These are phyloP conservation scores for Strigamia maritima DNA, from an alignment of 2,888 invertebrate genomes.

Conservation along the genomic window DNA sequence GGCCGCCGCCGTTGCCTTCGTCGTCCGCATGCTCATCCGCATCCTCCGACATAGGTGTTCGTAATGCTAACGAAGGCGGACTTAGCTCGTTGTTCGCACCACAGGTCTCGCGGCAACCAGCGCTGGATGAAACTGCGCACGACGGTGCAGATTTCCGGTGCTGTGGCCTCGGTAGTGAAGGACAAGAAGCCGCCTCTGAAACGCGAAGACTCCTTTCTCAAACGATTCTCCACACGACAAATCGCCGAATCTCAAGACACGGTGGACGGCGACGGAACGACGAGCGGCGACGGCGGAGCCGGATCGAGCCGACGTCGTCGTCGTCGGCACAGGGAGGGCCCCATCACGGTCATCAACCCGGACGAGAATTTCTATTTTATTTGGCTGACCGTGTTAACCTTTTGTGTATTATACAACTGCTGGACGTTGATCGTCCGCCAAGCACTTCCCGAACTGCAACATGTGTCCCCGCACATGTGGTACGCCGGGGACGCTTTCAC, in stretches of 20 bases:
- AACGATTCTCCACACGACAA: slow-evolving; percentile 88
- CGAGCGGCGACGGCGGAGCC: background rate
- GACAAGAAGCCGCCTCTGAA: slow-evolving; percentile 80
- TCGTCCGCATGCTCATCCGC: background rate
- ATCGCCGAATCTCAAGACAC: slow-evolving; percentile 74
- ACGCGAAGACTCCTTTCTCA: slow-evolving; percentile 87
- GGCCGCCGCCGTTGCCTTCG: background rate
- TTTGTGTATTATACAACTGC: slow-evolving; percentile 87
- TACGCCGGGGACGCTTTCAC: slow-evolving; percentile 76
- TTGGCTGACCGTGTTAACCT: slow-evolving; percentile 85
- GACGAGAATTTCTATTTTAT: slow-evolving; percentile 95
- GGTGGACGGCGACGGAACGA: slow-evolving; percentile 50
- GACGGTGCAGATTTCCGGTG: slow-evolving; percentile 86
- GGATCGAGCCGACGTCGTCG: slow-evolving; percentile 53
- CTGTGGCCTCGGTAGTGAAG: slow-evolving; percentile 67
- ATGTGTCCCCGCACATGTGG: slow-evolving; percentile 72
- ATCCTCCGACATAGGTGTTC: background rate
- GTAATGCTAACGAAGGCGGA: background rate
- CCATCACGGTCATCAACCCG: slow-evolving; percentile 83
- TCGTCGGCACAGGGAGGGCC: slow-evolving; percentile 61
- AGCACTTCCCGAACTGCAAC: slow-evolving; percentile 87
- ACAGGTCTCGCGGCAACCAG: slow-evolving; percentile 64
- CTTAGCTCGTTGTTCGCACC: background rate
- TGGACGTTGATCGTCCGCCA: slow-evolving; percentile 94
- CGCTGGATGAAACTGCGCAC: slow-evolving; percentile 95